Evolutionary conservation across 2,797 vertebrate species (phyloP), one percentile per base, ranked within the genome.

Genomic region (Spinus pinus): DNA sequence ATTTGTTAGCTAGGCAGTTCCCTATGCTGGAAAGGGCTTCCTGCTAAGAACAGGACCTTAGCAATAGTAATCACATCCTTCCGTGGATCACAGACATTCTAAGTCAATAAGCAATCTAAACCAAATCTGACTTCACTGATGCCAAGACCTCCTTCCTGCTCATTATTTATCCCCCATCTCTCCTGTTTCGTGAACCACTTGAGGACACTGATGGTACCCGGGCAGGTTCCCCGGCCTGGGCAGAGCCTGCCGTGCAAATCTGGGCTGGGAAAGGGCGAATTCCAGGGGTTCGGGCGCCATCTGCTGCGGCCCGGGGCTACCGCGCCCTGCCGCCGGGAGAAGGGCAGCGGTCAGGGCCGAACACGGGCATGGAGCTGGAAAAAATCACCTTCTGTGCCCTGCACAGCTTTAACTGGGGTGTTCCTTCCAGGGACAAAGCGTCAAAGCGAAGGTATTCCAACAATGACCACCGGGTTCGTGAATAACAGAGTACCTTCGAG

Each of bases 281-380:
- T 90, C 58, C 87, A 82, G 72, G 88, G 93, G 80, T 50, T 77
- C 41, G 28, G 57, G 96, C 93, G 88, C 96, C 97, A 90, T n/a
- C 97, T 97, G 87, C 95, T 94, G 97, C 50, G 42, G 49, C 20
- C 10, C 30, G 16, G 57, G 21, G 17, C 37, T 6, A 41, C 1
- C 12, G 5, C 9, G 5, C 21, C 7, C 46, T 1, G 35, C 24
- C 5, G 33, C 33, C 42, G 12, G 60, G 24, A 1, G 3, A 20
- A 4, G 4, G 14, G 12, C 35, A 1, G 5, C 9, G 37, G 4
- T 2, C 72, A 3, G 20, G 24, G 27, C 7, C 0, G 2, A 14
- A 14, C 1, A 17, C 1, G 5, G 41, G 14, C 50, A 3, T 0
- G 19, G 21, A 24, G 37, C 0, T 33, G 24, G 13, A 6, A 42